phyloP scores from a whole-genome alignment of 2,113 vertebrate genomes.

The Triplophysa tibetana region DNA sequence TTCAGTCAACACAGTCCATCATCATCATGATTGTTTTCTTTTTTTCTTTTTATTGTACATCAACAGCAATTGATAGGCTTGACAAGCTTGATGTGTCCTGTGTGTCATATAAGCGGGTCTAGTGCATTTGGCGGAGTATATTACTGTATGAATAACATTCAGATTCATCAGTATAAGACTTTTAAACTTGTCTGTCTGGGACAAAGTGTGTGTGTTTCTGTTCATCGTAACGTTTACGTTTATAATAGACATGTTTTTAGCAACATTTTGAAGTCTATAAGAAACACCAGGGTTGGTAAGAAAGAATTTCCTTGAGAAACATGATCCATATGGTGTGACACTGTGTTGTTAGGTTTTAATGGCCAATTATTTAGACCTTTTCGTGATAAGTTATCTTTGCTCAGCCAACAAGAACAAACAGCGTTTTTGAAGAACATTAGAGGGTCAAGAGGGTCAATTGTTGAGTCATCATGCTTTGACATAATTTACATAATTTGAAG shows the following conservation, averaged over 20 bases:
- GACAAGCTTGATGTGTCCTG: neutral
- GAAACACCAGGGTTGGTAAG: neutral
- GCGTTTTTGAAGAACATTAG: neutral
- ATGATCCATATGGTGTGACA: conserved; percentile 17
- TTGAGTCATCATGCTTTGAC: neutral
- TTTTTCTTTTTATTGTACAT: neutral
- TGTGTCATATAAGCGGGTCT: neutral
- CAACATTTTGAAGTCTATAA: neutral
- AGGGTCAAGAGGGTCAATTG: neutral
- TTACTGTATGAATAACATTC: too few species aligned
- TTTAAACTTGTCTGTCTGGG: neutral
- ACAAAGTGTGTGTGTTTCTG: neutral
- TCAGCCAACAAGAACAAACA: neutral
- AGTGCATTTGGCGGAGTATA: neutral
- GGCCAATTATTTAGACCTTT: conserved; percentile 8
- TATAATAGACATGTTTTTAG: conserved; percentile 10
- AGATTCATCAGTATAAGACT: too few species aligned
- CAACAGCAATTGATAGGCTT: neutral
- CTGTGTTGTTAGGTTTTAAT: neutral
- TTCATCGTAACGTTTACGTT: conserved; percentile 2
- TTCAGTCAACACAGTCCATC: conserved; percentile 36
- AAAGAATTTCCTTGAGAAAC: neutral
- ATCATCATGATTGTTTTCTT: conserved; percentile 27
- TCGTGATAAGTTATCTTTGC: neutral
- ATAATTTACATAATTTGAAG: neutral